phyloP scores from a whole-genome alignment of 2,888 invertebrate species.

The Tetramorium bicarinatum region DNA sequence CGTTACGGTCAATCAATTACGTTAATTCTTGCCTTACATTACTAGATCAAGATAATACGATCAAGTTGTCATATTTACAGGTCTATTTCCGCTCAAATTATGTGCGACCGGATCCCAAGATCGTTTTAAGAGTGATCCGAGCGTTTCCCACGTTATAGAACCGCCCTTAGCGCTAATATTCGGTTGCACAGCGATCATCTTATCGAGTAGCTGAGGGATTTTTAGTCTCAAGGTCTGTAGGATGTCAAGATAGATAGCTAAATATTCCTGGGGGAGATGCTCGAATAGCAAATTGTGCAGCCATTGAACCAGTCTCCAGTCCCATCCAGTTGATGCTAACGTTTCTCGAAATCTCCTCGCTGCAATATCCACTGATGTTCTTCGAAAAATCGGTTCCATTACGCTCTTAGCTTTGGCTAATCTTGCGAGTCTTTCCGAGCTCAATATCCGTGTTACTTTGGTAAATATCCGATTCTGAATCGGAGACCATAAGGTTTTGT shows the following conservation, averaged over 20 bases:
- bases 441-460: conserved; percentile 89
- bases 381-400: conserved; percentile 91
- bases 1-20: conserved; percentile 1
- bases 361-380: conserved; percentile 91
- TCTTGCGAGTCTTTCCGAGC: conserved; percentile 90
- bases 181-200: conserved; percentile 89
- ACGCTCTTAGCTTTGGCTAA: conserved; percentile 88
- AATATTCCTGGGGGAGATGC: conserved; percentile 89
- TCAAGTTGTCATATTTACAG: conserved; percentile 85
- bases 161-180: conserved; percentile 86
- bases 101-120: conserved; percentile 92
- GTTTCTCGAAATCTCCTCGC: conserved; percentile 90
- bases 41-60: not conserved
- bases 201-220: conserved; percentile 91
- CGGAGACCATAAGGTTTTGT: conserved; percentile 89
- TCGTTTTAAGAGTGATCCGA: conserved; percentile 89
- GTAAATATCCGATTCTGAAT: conserved; percentile 90
- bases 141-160: conserved; percentile 89
- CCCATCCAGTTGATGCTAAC: conserved; percentile 92
- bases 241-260: conserved; percentile 92
- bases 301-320: conserved; percentile 92
- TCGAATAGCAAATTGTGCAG: conserved; percentile 91
- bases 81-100: conserved; percentile 88
- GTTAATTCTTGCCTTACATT: conserved; percentile 29
- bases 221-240: conserved; percentile 91